These are phyloP conservation scores for Ormyrus rosae DNA, from an alignment of 2,888 invertebrate species.

Conservation along the genomic window DNA sequence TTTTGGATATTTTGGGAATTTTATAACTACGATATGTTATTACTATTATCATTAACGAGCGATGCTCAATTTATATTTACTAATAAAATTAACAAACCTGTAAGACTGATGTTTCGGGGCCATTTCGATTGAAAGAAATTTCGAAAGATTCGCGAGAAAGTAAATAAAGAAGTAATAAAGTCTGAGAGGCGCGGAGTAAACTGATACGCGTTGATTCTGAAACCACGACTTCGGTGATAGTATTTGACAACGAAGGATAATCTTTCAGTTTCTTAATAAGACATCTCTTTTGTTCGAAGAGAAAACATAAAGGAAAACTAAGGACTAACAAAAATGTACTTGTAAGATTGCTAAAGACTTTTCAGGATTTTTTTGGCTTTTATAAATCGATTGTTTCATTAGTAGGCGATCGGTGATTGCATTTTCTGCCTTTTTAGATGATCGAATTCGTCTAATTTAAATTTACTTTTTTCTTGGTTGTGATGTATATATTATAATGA, in stretches of 20 bases:
- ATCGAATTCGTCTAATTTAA: constrained; percentile 59
- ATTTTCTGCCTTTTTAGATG: constrained; percentile 35
- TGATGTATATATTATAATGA: constrained; percentile 64
- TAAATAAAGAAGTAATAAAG: constrained; percentile 31
- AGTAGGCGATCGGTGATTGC: constrained; percentile 5
- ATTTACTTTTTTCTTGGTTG: constrained; percentile 66
- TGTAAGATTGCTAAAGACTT: constrained; percentile 37
- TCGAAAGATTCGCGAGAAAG: constrained; percentile 33
- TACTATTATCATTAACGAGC: constrained; percentile 50
- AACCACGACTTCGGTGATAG: constrained; percentile 43
- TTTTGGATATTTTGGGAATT: constrained; percentile 52
- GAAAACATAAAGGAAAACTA: constrained; percentile 17
- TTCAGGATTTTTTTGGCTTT: constrained; percentile 34
- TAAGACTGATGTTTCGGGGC: constrained; percentile 74
- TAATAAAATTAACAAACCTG: constrained; percentile 62
- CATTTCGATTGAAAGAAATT: constrained; percentile 63
- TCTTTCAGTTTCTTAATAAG: background rate
- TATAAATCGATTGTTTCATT: constrained; percentile 8
- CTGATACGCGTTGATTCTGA: constrained; percentile 23
- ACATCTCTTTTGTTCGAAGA: constrained; percentile 10
- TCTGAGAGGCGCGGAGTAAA: constrained; percentile 43
- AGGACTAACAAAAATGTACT: constrained; percentile 21
- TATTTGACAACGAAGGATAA: constrained; percentile 52
- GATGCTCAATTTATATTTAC: constrained; percentile 67
- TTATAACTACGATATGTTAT: constrained; percentile 45